Base-by-base conservation (phyloP, 1,140 invertebrate genomes). In the Musca domestica region DNA sequence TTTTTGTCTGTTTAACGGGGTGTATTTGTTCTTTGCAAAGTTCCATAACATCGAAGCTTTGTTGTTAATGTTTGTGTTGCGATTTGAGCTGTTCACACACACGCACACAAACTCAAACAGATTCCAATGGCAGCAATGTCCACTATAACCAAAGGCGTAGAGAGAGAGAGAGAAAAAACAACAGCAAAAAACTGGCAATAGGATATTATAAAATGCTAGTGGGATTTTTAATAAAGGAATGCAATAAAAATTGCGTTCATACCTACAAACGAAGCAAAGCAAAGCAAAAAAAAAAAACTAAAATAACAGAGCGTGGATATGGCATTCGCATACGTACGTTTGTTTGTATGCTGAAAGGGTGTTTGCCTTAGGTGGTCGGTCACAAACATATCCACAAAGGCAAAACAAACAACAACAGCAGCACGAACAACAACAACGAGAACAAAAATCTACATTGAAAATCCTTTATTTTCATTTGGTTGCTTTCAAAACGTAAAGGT, bases 161-260 rank as follows among this genome's bases (percentile, higher is more conserved):
- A 51, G 7, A 6, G 7, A 51, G 17, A 20, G 48, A 51, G 10
- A 46, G 10, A 19, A 51, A 51, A 5, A 51, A 4, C 17, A 51
- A 20, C 15, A 51, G 17, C 41, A 51, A 34, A 2, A 17, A 34
- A 15, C 10, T 34, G 30, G 27, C 56, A 61, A 61, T 61, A 61
- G 56, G 56, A 61, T 61, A 61, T 61, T 61, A 61, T 61, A 61
- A 61, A 61, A 61, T 41, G 10, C n/a, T 41, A 30, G 3, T 41
- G 34, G n/a, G 15, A 61, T 61, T 61, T 41, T 61, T 61, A 61
- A 61, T 61, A 61, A 34, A 61, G n/a, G 56, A 61, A 61, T 34
- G 27, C 56, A 41, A 61, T 61, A 34, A 61, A 61, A 30, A 34
- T 58, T 30, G 23, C 25, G 54, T 17, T 30, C 54, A 58, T 27